phyloP scores from a whole-genome alignment of 2,888 invertebrate genomes.

The Boloria euphrosyne region DNA sequence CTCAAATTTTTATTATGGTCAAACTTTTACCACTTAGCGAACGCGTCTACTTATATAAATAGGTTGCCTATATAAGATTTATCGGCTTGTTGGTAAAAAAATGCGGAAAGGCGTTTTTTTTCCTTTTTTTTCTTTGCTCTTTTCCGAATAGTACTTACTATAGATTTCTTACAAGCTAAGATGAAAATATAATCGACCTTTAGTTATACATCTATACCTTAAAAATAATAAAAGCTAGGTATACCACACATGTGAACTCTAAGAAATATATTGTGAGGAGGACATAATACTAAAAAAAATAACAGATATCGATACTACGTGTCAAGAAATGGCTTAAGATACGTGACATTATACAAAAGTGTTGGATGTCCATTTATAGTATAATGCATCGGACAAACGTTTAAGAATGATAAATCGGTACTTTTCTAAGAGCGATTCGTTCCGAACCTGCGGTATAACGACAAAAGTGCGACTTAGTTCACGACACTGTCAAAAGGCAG shows the following conservation, averaged over 20 bases:
- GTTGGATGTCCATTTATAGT: conserved; percentile 71
- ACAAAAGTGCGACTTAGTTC: conserved; percentile 66
- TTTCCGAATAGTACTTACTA: no score
- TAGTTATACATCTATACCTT: no score
- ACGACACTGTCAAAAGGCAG: conserved; percentile 42
- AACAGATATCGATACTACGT: conserved; percentile 51
- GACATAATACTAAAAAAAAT: conserved; percentile 41
- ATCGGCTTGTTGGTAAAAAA: no score
- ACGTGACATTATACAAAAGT: conserved; percentile 73
- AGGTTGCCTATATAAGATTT: no score
- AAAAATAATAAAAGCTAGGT: background rate
- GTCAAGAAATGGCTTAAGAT: conserved; percentile 57
- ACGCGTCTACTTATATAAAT: no score
- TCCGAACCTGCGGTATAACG: conserved; percentile 64
- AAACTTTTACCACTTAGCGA: no score
- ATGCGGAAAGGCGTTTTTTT: no score
- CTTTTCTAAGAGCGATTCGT: conserved; percentile 74
- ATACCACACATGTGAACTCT: conserved; percentile 19
- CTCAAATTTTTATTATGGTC: no score
- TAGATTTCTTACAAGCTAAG: no score
- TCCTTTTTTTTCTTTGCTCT: no score
- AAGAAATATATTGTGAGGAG: conserved; percentile 28
- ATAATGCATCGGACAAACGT: conserved; percentile 65
- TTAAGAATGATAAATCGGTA: conserved; percentile 80
- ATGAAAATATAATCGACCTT: no score